phyloP scores from a whole-genome alignment of 1,140 invertebrate genomes.

The Protaetia brevitarsis region DNA sequence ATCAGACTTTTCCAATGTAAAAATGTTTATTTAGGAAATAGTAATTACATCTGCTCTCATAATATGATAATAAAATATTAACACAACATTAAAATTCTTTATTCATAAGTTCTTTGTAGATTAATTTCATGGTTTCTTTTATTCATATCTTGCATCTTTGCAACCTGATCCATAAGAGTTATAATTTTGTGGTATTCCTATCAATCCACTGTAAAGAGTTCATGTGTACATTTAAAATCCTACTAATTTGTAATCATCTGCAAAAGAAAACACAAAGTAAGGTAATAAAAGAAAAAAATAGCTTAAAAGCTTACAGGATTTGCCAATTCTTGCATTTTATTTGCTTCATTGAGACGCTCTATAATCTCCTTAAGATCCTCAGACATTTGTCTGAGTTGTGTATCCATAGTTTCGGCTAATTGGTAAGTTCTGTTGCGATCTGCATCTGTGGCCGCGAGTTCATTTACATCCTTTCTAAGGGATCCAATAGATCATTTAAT shows the following conservation, averaged over 20 bases:
- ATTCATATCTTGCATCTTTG: conserved; percentile 76
- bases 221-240: conserved; percentile 95
- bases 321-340: conserved; percentile 75
- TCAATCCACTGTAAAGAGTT: conserved; percentile 93
- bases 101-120: conserved; percentile 31
- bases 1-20: too few relatives aligned
- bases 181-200: conserved; percentile 68
- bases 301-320: conserved; percentile 69
- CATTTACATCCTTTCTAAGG: conserved; percentile 78
- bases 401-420: conserved; percentile 85
- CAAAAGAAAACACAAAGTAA: conserved; percentile 38
- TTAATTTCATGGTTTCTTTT: conserved; percentile 46
- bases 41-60: too few relatives aligned
- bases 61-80: too few relatives aligned
- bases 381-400: conserved; percentile 90
- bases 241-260: conserved; percentile 86
- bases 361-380: conserved; percentile 94
- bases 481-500: conserved; percentile 79
- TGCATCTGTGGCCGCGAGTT: conserved; percentile 73
- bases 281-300: background rate
- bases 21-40: too few relatives aligned
- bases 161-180: conserved; percentile 77
- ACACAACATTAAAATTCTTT: background rate
- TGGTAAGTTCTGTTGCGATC: conserved; percentile 83
- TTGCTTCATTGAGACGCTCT: conserved; percentile 88